Evolutionary conservation across 2,113 vertebrate species (phyloP).

Genomic region (Brienomyrus longianalis): DNA sequence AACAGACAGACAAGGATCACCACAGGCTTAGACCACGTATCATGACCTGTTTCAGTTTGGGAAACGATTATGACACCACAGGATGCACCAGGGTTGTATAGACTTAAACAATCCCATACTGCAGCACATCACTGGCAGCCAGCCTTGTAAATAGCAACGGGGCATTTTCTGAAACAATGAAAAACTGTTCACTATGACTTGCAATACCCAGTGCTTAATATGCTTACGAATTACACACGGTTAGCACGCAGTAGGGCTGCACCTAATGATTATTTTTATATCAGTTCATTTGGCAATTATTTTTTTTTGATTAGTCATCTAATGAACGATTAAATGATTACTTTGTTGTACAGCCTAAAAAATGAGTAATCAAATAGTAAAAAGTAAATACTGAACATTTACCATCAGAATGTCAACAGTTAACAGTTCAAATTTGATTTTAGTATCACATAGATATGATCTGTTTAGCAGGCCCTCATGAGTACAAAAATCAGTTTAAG

Average conservation of each 20-base stretch:
- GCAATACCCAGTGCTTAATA: neutral
- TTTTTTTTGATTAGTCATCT: neutral
- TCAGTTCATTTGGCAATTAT: neutral
- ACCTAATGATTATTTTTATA: neutral
- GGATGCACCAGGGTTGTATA: neutral
- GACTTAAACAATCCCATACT: neutral
- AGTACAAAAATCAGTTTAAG: neutral
- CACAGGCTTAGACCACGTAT: no score
- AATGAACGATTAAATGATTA: neutral
- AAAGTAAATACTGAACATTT: neutral
- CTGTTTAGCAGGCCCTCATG: neutral
- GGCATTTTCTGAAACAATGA: neutral
- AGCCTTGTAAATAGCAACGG: neutral
- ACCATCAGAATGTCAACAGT: neutral
- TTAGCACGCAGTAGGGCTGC: neutral
- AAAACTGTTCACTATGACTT: neutral
- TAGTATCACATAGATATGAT: neutral
- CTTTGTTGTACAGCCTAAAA: neutral
- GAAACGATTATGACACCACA: neutral
- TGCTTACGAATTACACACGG: neutral
- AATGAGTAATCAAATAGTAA: neutral
- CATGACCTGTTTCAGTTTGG: no score
- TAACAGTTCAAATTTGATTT: neutral
- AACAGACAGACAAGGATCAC: neutral
- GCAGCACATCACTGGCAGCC: neutral